These are phyloP conservation scores for Atopsyche davidsoni DNA, from an alignment of 1,140 invertebrate genomes.

Conservation along the genomic window DNA sequence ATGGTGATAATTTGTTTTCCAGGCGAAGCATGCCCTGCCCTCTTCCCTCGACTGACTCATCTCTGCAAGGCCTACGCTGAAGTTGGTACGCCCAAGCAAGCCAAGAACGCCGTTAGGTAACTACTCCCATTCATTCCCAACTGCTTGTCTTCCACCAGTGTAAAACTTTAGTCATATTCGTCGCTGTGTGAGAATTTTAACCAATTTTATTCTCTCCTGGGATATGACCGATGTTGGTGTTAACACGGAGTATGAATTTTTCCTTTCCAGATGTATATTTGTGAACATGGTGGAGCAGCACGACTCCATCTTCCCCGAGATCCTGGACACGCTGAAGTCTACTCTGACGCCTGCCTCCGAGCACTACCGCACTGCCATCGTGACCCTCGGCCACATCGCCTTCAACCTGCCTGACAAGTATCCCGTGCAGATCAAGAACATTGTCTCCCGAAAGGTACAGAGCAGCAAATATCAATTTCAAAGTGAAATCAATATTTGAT, in stretches of 20 bases:
- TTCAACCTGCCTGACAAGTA: constrained; percentile 85
- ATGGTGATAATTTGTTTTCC: constrained; percentile 34
- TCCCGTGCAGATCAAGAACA: constrained; percentile 84
- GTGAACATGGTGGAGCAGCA: constrained; percentile 78
- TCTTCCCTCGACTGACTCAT: constrained; percentile 69
- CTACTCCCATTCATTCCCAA: too few relatives aligned
- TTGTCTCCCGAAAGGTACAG: constrained; percentile 87
- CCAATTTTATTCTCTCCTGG: neutral
- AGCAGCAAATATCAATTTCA: too few relatives aligned
- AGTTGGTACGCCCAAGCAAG: constrained; percentile 87
- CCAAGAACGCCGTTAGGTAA: constrained; percentile 83
- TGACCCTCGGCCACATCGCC: constrained; percentile 90
- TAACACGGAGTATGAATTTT: too few relatives aligned
- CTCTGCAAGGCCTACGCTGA: constrained; percentile 83
- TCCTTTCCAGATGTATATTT: constrained; percentile 67
- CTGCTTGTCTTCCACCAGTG: too few relatives aligned
- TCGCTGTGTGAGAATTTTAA: too few relatives aligned
- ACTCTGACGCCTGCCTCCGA: constrained; percentile 72
- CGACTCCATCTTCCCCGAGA: constrained; percentile 76
- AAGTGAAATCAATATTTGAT: too few relatives aligned
- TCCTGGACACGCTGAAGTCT: constrained; percentile 74
- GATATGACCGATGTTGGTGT: too few relatives aligned
- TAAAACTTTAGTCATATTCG: too few relatives aligned
- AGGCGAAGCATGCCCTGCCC: constrained; percentile 66
- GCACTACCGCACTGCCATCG: constrained; percentile 88